Evolutionary conservation across 2,797 vertebrate genomes (phyloP).

Genomic region (Linurgus olivaceus): DNA sequence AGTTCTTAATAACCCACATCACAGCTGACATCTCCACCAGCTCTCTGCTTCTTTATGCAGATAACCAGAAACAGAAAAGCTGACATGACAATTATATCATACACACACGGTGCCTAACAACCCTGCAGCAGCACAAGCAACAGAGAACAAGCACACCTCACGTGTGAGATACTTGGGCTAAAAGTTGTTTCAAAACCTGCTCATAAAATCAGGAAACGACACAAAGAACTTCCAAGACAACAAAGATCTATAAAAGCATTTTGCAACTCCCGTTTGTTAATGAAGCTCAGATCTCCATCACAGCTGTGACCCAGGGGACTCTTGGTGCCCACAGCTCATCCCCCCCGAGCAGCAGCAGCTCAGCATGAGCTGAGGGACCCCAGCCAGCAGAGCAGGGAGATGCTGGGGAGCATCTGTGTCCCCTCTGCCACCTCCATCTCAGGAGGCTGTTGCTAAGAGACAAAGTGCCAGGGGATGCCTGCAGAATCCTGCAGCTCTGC

Average conservation of each 20-base stretch:
- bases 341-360: fast-evolving
- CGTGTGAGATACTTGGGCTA: fast-evolving
- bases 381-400: fast-evolving
- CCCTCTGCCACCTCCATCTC: background rate
- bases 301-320: background rate
- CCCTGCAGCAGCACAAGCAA: background rate
- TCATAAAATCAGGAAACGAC: fast-evolving
- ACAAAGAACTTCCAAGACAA: background rate
- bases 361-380: fast-evolving
- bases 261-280: background rate
- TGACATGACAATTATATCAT: background rate
- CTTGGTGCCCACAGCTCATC: background rate
- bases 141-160: background rate
- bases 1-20: conserved; percentile 23
- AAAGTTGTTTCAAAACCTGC: fast-evolving
- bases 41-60: background rate
- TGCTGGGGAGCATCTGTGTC: background rate
- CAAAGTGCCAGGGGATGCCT: background rate
- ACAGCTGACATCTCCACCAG: conserved; percentile 32
- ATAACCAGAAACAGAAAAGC: conserved; percentile 11
- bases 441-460: conserved; percentile 16
- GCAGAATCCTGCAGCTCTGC: background rate
- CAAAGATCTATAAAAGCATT: background rate
- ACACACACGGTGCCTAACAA: background rate
- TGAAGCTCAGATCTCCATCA: background rate